These are phyloP conservation scores for Drosophila nigrodunni DNA, from an alignment of 1,140 invertebrate genomes.

Conservation along the genomic window DNA sequence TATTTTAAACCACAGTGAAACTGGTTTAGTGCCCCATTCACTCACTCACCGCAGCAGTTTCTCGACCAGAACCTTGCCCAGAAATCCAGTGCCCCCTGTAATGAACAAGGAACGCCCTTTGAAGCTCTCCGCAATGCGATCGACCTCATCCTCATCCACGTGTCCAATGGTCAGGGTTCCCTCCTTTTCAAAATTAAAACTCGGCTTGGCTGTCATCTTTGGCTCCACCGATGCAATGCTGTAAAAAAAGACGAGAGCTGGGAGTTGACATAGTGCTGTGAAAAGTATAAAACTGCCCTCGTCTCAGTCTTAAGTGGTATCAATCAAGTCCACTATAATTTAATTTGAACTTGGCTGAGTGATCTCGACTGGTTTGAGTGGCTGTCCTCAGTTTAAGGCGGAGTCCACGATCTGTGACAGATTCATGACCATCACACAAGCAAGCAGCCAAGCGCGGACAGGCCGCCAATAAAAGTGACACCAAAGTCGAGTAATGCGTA, in stretches of 20 bases:
- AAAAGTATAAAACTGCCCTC: constrained; percentile 14
- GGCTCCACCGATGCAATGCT: constrained; percentile 13
- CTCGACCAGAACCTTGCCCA: constrained; percentile 95
- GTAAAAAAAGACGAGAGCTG: background rate
- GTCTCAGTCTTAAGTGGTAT: constrained; percentile 25
- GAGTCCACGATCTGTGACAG: constrained; percentile 30
- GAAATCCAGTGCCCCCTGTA: constrained; percentile 92
- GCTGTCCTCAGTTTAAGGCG: constrained; percentile 46
- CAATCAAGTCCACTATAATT: constrained; percentile 72
- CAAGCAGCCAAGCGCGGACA: background rate
- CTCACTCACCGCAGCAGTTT: constrained; percentile 89
- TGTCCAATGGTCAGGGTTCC: constrained; percentile 63
- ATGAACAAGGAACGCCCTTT: constrained; percentile 86
- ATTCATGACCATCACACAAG: constrained; percentile 25
- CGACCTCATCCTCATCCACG: constrained; percentile 78
- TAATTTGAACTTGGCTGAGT: constrained; percentile 69
- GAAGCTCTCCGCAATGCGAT: constrained; percentile 86
- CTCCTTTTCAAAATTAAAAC: constrained; percentile 75
- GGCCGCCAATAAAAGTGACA: constrained; percentile 8
- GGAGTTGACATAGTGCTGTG: background rate
- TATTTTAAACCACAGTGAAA: too few relatives aligned
- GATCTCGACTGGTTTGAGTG: constrained; percentile 36
- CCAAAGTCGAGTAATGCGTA: constrained; percentile 32
- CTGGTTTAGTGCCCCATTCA: too few relatives aligned
- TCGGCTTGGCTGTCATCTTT: constrained; percentile 72